Evolutionary conservation across 2,888 invertebrate genomes (phyloP).

Genomic region (Cryptocephalus moraei): DNA sequence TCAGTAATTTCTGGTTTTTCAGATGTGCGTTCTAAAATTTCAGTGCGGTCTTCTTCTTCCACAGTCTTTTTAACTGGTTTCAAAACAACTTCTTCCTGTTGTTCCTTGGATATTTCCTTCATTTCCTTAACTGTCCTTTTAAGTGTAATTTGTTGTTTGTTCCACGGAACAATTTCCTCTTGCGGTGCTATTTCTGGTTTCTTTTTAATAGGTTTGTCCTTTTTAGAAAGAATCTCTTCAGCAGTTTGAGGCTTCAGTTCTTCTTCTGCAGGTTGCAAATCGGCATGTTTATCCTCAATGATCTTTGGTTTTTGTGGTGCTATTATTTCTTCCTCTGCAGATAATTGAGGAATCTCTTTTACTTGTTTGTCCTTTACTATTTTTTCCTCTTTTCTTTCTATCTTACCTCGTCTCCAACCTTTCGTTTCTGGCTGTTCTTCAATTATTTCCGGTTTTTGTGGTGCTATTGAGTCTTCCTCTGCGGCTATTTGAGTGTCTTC

Average conservation of each 20-base stretch:
- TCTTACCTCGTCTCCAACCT: conserved; percentile 1
- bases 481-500: conserved; percentile 27
- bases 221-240: conserved; percentile 26
- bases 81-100: conserved; percentile 33
- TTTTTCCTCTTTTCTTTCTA: neutral
- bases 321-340: conserved; percentile 24
- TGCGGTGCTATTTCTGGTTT: conserved; percentile 37
- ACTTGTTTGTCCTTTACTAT: no score
- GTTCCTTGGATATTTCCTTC: conserved; percentile 48
- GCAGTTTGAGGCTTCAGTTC: conserved; percentile 37
- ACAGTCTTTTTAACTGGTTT: conserved; percentile 22
- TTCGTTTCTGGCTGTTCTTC: conserved; percentile 4
- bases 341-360: no score
- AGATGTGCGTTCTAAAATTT: conserved; percentile 27
- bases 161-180: conserved; percentile 41
- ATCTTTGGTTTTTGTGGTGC: neutral
- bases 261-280: neutral
- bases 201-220: neutral
- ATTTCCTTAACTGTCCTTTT: conserved; percentile 37
- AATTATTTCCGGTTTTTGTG: conserved; percentile 12
- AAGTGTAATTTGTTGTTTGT: conserved; percentile 47
- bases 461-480: conserved; percentile 8
- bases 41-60: conserved; percentile 15
- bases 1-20: neutral
- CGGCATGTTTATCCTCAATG: neutral